These are phyloP conservation scores for Stegana nigrithorax DNA, from an alignment of 2,888 invertebrate species.

Conservation along the genomic window DNA sequence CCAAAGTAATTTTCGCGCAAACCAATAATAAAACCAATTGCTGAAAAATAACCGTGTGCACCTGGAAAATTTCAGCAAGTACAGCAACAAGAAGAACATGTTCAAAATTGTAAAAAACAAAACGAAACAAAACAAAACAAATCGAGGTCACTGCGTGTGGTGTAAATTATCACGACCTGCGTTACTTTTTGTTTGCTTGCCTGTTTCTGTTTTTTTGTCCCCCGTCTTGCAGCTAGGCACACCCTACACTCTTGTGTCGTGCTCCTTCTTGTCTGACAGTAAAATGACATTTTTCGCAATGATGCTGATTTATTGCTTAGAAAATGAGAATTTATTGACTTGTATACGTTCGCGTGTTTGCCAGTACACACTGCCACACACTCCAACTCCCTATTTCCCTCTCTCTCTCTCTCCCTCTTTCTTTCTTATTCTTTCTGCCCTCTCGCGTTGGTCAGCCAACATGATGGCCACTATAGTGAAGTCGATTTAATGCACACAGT, in stretches of 20 bases:
- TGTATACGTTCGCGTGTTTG: slow-evolving; percentile 30
- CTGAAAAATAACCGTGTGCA: no score
- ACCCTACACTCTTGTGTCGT: no score
- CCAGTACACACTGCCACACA: no score
- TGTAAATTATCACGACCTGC: background rate
- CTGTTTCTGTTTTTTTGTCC: background rate
- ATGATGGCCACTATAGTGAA: background rate
- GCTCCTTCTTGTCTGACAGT: slow-evolving; percentile 49
- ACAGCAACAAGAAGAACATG: no score
- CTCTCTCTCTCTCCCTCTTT: no score
- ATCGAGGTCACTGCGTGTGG: background rate
- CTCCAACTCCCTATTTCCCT: no score
- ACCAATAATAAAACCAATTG: no score
- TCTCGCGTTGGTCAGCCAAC: background rate
- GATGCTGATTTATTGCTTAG: slow-evolving; percentile 61
- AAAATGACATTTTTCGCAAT: slow-evolving; percentile 59
- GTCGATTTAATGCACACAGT: background rate
- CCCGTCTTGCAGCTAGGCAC: background rate
- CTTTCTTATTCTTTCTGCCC: background rate
- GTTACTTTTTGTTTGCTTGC: background rate
- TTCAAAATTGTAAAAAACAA: no score
- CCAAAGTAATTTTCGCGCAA: no score
- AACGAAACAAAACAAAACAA: no score
- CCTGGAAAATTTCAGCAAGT: no score
- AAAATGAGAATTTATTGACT: slow-evolving; percentile 61